Evolutionary conservation across 2,888 invertebrate genomes (phyloP), one percentile per base, ranked within the genome.

Genomic region (Loripinus fragilis): DNA sequence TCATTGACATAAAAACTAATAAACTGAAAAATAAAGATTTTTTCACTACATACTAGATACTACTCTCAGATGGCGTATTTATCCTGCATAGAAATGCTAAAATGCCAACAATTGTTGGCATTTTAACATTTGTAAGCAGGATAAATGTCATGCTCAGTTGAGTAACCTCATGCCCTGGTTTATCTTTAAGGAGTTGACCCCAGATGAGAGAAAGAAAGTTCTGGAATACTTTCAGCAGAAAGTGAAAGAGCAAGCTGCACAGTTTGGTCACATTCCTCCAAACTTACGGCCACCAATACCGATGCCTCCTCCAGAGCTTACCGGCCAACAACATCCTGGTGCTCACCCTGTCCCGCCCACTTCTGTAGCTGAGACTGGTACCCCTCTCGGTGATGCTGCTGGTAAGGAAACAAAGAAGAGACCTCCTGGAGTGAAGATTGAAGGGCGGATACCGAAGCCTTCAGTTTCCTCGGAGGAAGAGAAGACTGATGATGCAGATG

Each of bases 401-500:
- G 20, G 30, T 60, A 60, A 60, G 60, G 60, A 88, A 35, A 85
- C 84, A 23, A 81, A 88, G 52, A 83, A 88, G 25, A 83, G 86
- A 52, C 89, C 89, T 12, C 87, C 88, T 12, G 88, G 88, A 60
- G 89, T 90, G 33, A 88, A 83, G 17, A 87, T 85, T 70, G 74
- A 78, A 60, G 65, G 42, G 7, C 82, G 85, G 67, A 80, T 75
- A 48, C 74, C 81, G 7, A 89, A 88, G 74, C 85, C 80, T 5
- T 86, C 88, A 10, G 67, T 86, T 45, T 87, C 87, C 2, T 88
- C 87, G 17, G 88, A 87, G 45, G 89, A 90, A 48, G 89, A 90
- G 74, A 89, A 90, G 73, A 80, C 86, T 50, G 89, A 90, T 77
- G 89, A 90, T 68, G 86, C 88, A 48, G 89, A 85, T 52, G 82